phyloP scores from a whole-genome alignment of 2,888 invertebrate genomes.

The Vesta saturnalis region DNA sequence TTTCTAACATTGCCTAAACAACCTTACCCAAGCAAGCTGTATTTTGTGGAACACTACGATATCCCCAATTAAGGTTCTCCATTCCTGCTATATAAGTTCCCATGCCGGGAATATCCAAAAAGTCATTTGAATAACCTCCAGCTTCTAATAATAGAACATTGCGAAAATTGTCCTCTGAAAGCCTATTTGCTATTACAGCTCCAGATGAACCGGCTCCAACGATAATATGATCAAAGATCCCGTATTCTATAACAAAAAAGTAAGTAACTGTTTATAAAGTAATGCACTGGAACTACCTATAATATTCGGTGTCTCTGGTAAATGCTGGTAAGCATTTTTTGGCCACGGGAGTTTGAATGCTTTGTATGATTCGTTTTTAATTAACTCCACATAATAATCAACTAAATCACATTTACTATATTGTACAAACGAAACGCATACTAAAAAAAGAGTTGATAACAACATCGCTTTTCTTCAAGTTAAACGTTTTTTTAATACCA shows the following conservation, averaged over 20 bases:
- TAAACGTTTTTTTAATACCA: no score
- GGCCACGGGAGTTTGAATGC: no score
- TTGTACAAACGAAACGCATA: no score
- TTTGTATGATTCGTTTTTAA: no score
- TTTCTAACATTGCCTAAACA: slow-evolving; percentile 35
- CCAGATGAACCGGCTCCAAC: slow-evolving; percentile 64
- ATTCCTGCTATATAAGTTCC: background rate
- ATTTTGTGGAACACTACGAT: slow-evolving; percentile 9
- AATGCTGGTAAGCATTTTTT: no score
- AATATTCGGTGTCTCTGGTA: no score
- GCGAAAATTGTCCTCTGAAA: slow-evolving; percentile 61
- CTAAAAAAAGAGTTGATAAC: no score
- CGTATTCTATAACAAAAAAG: background rate
- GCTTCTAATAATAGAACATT: slow-evolving; percentile 65
- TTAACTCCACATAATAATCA: no score
- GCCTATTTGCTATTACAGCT: slow-evolving; percentile 62
- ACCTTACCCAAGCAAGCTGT: slow-evolving; percentile 23
- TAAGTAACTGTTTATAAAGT: no score
- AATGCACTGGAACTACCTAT: no score
- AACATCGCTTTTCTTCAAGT: no score
- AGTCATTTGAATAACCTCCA: slow-evolving; percentile 61
- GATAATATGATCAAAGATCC: slow-evolving; percentile 52
- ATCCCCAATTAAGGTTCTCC: slow-evolving; percentile 12
- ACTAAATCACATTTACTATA: no score
- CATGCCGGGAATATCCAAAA: slow-evolving; percentile 63